A percentile compares a stretch with the other conserved stretches of the same genome.
These are phyloP conservation scores for Chitala chitala DNA, from an alignment of 2,113 vertebrate genomes.

Conservation along the genomic window DNA sequence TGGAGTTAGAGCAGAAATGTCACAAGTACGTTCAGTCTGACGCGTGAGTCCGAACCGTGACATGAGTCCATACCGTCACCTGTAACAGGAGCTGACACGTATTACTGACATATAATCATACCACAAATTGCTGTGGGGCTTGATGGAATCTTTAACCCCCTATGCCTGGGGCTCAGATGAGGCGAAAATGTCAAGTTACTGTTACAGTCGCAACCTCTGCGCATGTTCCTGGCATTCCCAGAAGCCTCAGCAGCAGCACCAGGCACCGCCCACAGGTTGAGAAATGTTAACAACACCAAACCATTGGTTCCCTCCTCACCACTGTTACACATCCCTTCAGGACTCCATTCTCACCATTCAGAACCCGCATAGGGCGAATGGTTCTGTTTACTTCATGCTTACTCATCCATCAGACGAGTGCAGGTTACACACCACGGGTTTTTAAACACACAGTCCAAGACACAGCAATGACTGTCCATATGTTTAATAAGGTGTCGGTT, in stretches of 20 bases:
- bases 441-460: no score
- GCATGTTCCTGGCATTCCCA: neutral
- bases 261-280: neutral
- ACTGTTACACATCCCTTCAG: no score
- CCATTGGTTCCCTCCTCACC: no score
- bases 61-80: conserved; percentile 37
- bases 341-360: no score
- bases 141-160: conserved; percentile 59
- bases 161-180: conserved; percentile 45
- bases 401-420: no score
- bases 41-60: conserved; percentile 56
- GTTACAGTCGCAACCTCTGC: neutral
- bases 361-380: no score
- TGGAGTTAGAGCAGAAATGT: conserved; percentile 52
- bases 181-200: conserved; percentile 51
- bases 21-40: conserved; percentile 62
- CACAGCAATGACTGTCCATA: no score
- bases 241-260: neutral
- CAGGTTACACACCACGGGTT: no score
- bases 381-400: no score
- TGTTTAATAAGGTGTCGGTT: no score
- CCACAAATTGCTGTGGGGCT: conserved; percentile 62
- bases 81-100: conserved; percentile 76
- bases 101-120: conserved; percentile 73
- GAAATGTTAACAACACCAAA: neutral